Base-by-base conservation (phyloP, 2,113 vertebrate species). In the Bubo bubo region DNA sequence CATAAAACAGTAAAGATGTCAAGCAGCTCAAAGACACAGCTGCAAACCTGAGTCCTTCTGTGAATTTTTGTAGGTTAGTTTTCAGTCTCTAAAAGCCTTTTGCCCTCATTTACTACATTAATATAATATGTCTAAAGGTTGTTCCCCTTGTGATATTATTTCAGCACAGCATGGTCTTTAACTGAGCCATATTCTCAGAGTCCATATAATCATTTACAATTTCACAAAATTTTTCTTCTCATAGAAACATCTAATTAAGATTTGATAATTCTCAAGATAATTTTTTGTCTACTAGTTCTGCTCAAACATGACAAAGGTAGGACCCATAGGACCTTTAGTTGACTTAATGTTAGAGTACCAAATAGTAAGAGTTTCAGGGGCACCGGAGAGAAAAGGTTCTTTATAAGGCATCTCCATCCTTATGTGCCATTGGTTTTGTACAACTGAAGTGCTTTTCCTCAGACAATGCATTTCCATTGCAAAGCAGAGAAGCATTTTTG, bases 11-110 rank as follows among this genome's bases (percentile, higher is more conserved):
- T 84, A 77, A 93, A 89, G 60, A 56, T 43, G 84, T 89, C 1
- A 5, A 94, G 73, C 19, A 76, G 21, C 32, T 95, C 56, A 75
- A 58, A 87, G 30, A 34, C 35, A 90, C 90, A 91, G 62, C 52
- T 94, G 81, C 1, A 23, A 86, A 68, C 28, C 20, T 43, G 64
- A 77, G 22, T 52, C 37, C 35, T 90, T 86, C 32, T 79, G 63
- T 83, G 53, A 64, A 50, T 75, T 85, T 93, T 81, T 89, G 39
- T 74, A 77, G 20, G 68, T 55, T 90, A 52, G 74, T 90, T 93
- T 95, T 91, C 79, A 77, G 52, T 50, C 88, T 96, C 67, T 67
- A 83, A 92, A 95, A 73, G 50, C 21, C 72, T 86, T 95, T 88
- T 95, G 39, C 43, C 60, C 52, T 93, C 60, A 68, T 88, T 88